Percentiles rank a stretch among this genome's conserved stretches.
phyloP scores from a whole-genome alignment of 2,113 vertebrate species.

The Plecturocebus donacophilus region DNA sequence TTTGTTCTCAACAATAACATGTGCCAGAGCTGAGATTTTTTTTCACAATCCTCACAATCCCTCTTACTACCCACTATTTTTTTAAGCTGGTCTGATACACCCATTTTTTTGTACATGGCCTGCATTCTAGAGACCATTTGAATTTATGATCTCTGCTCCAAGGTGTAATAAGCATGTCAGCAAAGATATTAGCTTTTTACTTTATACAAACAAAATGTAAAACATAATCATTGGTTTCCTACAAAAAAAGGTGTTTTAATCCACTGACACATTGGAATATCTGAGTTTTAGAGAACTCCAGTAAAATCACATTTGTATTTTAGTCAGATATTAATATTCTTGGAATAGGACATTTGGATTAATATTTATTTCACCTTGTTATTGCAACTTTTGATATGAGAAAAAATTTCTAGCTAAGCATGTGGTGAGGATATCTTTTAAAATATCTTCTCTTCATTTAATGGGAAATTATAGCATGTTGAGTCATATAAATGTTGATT shows the following conservation, averaged over 20 bases:
- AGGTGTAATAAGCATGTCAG: not conserved
- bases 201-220: not conserved
- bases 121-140: not conserved
- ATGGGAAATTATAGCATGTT: not conserved
- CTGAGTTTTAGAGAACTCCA: not conserved
- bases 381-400: not conserved
- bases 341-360: not conserved
- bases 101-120: not conserved
- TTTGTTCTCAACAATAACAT: not conserved
- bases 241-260: not conserved
- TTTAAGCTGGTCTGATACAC: not conserved
- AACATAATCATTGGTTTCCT: not conserved
- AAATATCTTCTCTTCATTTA: slow-evolving; percentile 2
- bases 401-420: not conserved
- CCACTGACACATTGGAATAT: not conserved
- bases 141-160: not conserved
- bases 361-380: not conserved
- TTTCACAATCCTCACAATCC: not conserved
- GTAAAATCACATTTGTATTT: not conserved
- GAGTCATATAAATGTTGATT: slow-evolving; percentile 43
- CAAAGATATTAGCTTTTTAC: not conserved
- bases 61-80: not conserved
- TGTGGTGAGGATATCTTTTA: not conserved
- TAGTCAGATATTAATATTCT: not conserved
- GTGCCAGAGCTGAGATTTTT: not conserved